Base-by-base conservation (phyloP, 2,113 vertebrate species). In the Acanthochromis polyacanthus region DNA sequence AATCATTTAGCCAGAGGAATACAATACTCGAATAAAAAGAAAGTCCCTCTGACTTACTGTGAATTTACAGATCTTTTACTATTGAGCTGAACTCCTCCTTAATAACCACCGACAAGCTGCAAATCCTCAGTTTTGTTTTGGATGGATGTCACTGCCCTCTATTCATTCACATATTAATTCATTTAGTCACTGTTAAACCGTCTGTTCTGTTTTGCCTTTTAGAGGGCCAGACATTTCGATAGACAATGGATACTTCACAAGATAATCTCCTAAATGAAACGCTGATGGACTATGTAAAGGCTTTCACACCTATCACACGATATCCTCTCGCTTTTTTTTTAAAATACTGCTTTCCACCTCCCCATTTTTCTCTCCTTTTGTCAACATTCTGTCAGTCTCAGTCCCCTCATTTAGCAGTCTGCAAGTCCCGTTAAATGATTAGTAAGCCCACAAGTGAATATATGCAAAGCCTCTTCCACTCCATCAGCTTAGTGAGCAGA, bases 391-490 rank as follows among this genome's bases (percentile, higher is more conserved):
- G 63, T 72, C 69, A 70, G 45, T 67, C 32, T 51, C 45, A 58
- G 51, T 80, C 60, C 45, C 56, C 59, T 78, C 77, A 77, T 86
- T 91, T 79, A 71, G 43, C 66, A 81, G 78, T 71, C 74, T 85
- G 71, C 73, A 84, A 67, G 77, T 85, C 65, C 83, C 23, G 82
- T 80, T 87, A 91, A 89, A 89, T 89, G 85, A 91, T 92, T 90
- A 91, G 88, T 92, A 84, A 88, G 75, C 84, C 89, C 78, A 73
- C 78, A 48, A 86, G 89, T 88, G 84, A 90, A 90, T 86, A 71
- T 89, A 88, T 88, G 86, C 90, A 90, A 92, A 94, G 85, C 80
- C 82, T 82, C 80, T 82, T 89, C 87, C 85, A 91, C 84, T 85
- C 82, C 69, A 83, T 83, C 80, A 22, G 83, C 89, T 91, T 92